Evolutionary conservation across 1,140 invertebrate species (phyloP).

Genomic region (Adelges cooleyi): DNA sequence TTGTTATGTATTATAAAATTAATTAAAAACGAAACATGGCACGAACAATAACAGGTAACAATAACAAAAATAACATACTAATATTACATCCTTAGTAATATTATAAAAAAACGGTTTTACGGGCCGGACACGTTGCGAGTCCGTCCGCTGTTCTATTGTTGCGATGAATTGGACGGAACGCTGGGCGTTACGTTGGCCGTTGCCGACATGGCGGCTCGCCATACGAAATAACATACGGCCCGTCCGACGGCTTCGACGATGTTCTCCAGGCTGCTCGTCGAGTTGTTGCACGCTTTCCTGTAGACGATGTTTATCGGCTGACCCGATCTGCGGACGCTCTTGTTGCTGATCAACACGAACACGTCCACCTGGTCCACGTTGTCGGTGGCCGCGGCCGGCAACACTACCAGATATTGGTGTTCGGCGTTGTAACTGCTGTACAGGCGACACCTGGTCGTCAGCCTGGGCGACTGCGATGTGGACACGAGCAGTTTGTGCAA

Average conservation of each 20-base stretch:
- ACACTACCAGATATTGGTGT: conserved; percentile 5
- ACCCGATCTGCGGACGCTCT: neutral
- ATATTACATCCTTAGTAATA: too few species aligned
- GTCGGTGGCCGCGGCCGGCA: neutral
- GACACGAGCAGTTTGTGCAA: neutral
- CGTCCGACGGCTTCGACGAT: neutral
- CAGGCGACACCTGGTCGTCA: neutral
- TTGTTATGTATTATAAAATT: too few species aligned
- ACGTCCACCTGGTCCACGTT: neutral
- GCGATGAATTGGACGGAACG: too few species aligned
- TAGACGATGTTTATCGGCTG: neutral
- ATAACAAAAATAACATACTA: too few species aligned
- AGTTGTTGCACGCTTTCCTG: neutral
- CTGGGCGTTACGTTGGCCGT: neutral
- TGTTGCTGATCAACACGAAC: neutral
- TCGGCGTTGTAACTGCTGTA: neutral
- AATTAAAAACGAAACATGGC: too few species aligned
- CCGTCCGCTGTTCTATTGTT: too few species aligned
- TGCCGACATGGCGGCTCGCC: neutral
- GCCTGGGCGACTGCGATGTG: neutral
- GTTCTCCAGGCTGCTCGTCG: neutral
- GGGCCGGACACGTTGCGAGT: too few species aligned
- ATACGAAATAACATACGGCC: neutral
- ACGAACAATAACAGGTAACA: too few species aligned
- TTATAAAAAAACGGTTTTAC: too few species aligned